Percentiles rank a stretch among this genome's conserved stretches.
These are phyloP conservation scores for Spinibarbus caldwelli DNA, from an alignment of 2,797 vertebrate species.

Conservation along the genomic window DNA sequence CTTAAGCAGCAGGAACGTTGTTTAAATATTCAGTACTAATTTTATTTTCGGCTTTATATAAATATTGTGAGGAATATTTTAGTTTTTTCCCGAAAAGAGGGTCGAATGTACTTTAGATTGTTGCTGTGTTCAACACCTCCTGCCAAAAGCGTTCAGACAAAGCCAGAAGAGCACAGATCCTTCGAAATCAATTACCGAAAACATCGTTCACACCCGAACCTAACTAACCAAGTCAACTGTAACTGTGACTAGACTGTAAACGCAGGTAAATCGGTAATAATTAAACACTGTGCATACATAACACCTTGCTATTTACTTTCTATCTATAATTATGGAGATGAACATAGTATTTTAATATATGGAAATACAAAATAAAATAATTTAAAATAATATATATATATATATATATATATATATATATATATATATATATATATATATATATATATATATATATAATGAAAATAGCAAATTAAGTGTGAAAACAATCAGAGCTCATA, in stretches of 20 bases:
- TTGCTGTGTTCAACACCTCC: slow-evolving; percentile 21
- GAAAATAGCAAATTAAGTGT: background rate
- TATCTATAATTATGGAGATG: background rate
- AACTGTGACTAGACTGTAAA: background rate
- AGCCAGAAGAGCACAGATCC: slow-evolving; percentile 15
- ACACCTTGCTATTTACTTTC: background rate
- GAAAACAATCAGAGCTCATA: background rate
- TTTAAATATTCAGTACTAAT: background rate
- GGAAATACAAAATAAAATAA: background rate
- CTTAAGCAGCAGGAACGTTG: background rate
- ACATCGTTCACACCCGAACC: background rate
- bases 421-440: no score
- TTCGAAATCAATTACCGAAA: slow-evolving; percentile 15
- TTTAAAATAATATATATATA: background rate
- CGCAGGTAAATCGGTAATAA: background rate
- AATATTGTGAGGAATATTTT: background rate
- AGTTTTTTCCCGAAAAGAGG: background rate
- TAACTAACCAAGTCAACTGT: no score
- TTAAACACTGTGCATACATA: background rate
- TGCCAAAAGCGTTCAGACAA: slow-evolving; percentile 23
- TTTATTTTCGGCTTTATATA: background rate
- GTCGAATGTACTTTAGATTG: slow-evolving; percentile 25
- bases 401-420: no score
- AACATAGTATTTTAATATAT: background rate
- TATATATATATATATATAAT: no score